Evolutionary conservation across 2,797 vertebrate species (phyloP), one percentile per base, ranked within the genome.

Genomic region (Rhynchotus rufescens): DNA sequence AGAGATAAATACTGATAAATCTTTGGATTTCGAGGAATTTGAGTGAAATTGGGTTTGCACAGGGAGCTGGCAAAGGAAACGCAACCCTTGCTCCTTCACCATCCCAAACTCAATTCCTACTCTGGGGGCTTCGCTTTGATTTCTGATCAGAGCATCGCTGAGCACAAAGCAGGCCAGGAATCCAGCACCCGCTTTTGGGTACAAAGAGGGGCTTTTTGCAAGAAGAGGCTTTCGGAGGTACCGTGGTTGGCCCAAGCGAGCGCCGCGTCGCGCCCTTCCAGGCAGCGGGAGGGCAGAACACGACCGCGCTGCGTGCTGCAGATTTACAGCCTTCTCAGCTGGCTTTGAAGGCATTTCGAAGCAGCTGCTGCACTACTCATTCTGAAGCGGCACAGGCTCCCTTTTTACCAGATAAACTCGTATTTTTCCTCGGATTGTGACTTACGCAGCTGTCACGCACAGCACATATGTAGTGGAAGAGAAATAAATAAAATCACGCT

Each of bases 291-390:
- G 1, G 36, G 45, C 21, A 88, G 86, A 85, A 92, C 64, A 11
- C 14, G 22, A 67, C 71, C 92, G 60, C 64, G 62, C 47, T 52
- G 72, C 52, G 59, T n/a, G 19, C 23, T 52, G 86, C 40, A 40
- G 72, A 78, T 57, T 80, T 88, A 79, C 79, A 79, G 64, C 40
- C 56, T 52, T 71, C 62, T 81, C 15, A 67, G 51, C 40, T 57
- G 65, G n/a, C 74, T 90, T 73, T 81, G 82, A 90, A 82, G 60
- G 67, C 56, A 68, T 67, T 90, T 59, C 77, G 76, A 80, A 76
- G 67, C 82, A 93, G 86, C 88, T 96, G 79, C 67, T 90, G 40
- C 67, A 71, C 62, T 56, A 61, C 61, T 77, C 54, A 32, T 23
- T 78, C 32, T 76, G 47, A 85, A 80, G 77, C 52, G 57, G 45